phyloP scores from a whole-genome alignment of 2,797 vertebrate species.

The Bovichtus diacanthus region DNA sequence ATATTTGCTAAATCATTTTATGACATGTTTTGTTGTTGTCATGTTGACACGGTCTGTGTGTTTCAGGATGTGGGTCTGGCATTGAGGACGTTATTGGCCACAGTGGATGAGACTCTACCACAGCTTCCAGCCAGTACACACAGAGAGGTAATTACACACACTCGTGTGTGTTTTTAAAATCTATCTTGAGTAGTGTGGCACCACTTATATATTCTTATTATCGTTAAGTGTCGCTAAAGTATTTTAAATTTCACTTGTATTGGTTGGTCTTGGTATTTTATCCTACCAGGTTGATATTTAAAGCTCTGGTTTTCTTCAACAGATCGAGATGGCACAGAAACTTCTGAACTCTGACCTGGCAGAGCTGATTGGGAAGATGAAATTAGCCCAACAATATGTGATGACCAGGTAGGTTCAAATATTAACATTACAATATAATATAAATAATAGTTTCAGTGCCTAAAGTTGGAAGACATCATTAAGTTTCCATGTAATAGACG shows the following conservation, averaged over 20 bases:
- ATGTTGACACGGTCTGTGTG: slow-evolving; percentile 13
- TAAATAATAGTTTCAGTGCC: neutral
- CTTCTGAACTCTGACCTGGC: slow-evolving; percentile 97
- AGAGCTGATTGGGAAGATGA: slow-evolving; percentile 98
- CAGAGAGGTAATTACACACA: slow-evolving; percentile 89
- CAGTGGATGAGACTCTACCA: slow-evolving; percentile 97
- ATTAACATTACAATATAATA: neutral
- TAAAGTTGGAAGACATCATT: neutral
- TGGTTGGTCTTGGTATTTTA: neutral
- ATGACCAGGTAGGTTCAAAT: slow-evolving; percentile 89
- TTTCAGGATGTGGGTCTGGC: slow-evolving; percentile 96
- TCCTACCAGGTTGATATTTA: neutral
- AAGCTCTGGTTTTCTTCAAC: slow-evolving; percentile 19
- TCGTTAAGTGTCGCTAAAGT: neutral
- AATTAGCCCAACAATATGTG: slow-evolving; percentile 97
- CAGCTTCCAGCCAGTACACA: slow-evolving; percentile 94
- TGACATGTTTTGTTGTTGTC: neutral
- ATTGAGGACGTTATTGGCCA: slow-evolving; percentile 94
- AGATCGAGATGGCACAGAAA: slow-evolving; percentile 99
- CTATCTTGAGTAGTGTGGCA: neutral
- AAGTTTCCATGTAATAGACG: neutral
- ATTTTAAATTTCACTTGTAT: neutral
- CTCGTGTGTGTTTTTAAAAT: neutral
- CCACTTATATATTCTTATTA: neutral
- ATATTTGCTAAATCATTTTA: neutral